Base-by-base conservation (phyloP, 2,888 invertebrate species). In the Crossocerus cetratus region DNA sequence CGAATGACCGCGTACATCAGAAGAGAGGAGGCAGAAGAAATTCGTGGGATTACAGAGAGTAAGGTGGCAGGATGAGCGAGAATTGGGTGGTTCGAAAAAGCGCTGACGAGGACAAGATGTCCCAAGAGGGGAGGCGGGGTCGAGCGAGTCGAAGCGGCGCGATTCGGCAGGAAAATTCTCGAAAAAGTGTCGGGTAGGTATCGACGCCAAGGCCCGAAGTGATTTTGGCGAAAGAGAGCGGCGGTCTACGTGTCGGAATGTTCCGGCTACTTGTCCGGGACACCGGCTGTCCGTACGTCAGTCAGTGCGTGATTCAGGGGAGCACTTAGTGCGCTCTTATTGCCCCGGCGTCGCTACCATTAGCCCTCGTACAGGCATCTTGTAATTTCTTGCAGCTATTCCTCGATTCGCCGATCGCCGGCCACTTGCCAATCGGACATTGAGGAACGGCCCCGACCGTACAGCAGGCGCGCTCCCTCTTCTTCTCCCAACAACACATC, bases 311-410 rank as follows among this genome's bases (percentile, higher is more conserved):
- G 86, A 84, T 86, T 86, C 85, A 81, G 83, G 74, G 78, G 78
- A 80, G 79, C 83, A 81, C 78, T 83, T 80, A 78, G 69, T 62
- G 70, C 75, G 65, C 78, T 81, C 84, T 83, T 86, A 81, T 84
- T 79, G 82, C 72, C 67, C 70, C 71, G 74, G 79, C 81, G 79
- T 76, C 81, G 77, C 68, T 80, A 65, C 83, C 84, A 84, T 86
- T 86, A 85, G 82, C 82, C 80, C 82, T 78, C 73, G 80, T 82
- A 81, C 83, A 84, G 84, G 84, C 84, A 87, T 86, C 85, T 86
- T 85, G 86, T 86, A 86, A 86, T 84, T 87, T 85, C 84, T 87
- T 87, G 77, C 82, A 86, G 32, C 83, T 82, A 77, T 49, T 49
- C 16, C n/a, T 71, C 73, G 72, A 77, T 77, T 66, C 56, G 72